Percentiles rank a stretch among this genome's conserved stretches.
Conservation (phyloP, 2,888 invertebrate species). For the Ctena decussata region DNA sequence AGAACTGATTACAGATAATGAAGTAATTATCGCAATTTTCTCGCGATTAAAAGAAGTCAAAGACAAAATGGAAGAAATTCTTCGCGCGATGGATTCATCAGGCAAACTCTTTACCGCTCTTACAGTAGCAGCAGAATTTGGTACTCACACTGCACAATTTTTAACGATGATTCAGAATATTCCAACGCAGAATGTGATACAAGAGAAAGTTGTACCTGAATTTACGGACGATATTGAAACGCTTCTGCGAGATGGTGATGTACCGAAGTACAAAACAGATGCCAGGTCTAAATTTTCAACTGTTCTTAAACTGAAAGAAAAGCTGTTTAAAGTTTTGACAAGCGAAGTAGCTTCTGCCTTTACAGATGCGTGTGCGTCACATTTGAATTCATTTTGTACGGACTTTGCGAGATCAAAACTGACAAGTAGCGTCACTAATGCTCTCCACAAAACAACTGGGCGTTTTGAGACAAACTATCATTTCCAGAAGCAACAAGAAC, state of each 20-base stretch:
- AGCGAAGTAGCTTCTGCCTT: not conserved
- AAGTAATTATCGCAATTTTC: not conserved
- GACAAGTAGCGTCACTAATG: not conserved
- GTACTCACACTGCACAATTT: not conserved
- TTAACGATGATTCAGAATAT: not conserved
- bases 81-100: not conserved
- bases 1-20: not conserved
- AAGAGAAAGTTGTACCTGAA: not conserved
- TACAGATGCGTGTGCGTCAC: not conserved
- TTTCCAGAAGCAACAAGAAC: not conserved
- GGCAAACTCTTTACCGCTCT: not conserved
- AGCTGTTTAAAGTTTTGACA: not conserved
- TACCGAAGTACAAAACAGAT: not conserved
- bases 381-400: not conserved
- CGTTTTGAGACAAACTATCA: not conserved
- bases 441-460: not conserved
- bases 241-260: not conserved
- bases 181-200: not conserved
- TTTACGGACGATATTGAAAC: not conserved
- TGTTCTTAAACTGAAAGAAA: not conserved
- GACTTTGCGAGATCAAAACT: not conserved
- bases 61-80: not conserved
- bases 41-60: not conserved
- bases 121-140: not conserved
- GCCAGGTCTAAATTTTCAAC: not conserved